Conservation (phyloP, 2,797 vertebrate species). For the Benthosema pterotum region DNA sequence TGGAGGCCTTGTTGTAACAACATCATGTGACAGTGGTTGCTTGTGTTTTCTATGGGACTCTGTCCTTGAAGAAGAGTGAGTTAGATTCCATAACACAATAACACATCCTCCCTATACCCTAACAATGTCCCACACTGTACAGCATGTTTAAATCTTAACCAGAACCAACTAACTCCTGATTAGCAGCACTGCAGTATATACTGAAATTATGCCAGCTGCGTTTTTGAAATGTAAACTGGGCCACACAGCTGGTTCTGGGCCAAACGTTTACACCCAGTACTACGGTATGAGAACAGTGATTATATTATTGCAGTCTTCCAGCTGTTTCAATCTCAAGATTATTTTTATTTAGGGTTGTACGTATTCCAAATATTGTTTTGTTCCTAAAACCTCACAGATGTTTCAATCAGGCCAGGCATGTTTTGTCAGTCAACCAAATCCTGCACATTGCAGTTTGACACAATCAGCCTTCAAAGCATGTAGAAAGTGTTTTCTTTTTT, state of each 20-base stretch:
- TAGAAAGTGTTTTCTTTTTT: too few relatives aligned
- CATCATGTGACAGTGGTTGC: conserved; percentile 38
- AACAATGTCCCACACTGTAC: conserved; percentile 44
- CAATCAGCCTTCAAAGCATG: too few relatives aligned
- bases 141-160: conserved; percentile 31
- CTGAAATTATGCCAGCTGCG: conserved; percentile 50
- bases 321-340: conserved; percentile 25
- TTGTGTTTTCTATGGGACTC: conserved; percentile 27
- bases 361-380: conserved; percentile 24
- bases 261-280: conserved; percentile 47
- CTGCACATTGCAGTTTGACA: too few relatives aligned
- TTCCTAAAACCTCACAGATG: conserved; percentile 49
- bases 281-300: conserved; percentile 55
- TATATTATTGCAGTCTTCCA: conserved; percentile 56
- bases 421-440: too few relatives aligned
- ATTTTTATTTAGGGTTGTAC: conserved; percentile 52
- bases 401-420: too few relatives aligned
- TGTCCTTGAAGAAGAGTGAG: conserved; percentile 55
- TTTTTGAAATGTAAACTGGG: conserved; percentile 72
- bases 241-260: conserved; percentile 39
- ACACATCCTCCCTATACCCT: conserved; percentile 32
- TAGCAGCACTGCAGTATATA: conserved; percentile 67
- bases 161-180: conserved; percentile 52
- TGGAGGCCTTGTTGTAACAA: conserved; percentile 27
- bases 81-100: conserved; percentile 64